Conservation (phyloP, 2,797 vertebrate genomes). For the Scomberomorus guttatus region DNA sequence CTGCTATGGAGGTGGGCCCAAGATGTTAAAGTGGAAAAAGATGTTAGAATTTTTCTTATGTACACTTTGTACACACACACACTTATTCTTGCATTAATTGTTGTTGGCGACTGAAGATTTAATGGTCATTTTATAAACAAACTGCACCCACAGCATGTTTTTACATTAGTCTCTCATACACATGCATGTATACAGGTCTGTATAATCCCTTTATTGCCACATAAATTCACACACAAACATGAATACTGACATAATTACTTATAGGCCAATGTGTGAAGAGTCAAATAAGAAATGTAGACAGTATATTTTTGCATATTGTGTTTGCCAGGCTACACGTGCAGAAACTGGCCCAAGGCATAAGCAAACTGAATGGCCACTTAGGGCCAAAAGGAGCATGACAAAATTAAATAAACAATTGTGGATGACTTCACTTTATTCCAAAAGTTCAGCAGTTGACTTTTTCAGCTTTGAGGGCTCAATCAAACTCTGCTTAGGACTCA, state of each 20-base stretch:
- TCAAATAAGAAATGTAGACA: neutral
- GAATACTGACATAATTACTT: neutral
- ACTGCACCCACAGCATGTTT: neutral
- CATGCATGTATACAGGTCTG: neutral
- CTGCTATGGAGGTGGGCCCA: conserved; percentile 85
- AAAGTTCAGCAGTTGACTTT: neutral
- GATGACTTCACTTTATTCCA: neutral
- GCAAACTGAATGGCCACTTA: neutral
- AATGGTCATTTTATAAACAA: conserved; percentile 20
- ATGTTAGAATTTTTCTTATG: conserved; percentile 9
- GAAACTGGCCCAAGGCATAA: neutral
- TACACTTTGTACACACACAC: neutral
- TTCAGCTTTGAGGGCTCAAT: neutral
- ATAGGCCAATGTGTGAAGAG: neutral
- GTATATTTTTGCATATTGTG: neutral
- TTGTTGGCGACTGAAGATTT: neutral
- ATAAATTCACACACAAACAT: neutral
- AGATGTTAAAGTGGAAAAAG: conserved; percentile 23
- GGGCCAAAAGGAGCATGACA: neutral
- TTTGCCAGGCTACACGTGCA: neutral
- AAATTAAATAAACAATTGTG: neutral
- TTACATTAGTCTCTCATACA: neutral
- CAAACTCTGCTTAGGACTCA: neutral
- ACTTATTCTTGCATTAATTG: neutral
- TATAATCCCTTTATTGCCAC: neutral